phyloP scores from a whole-genome alignment of 2,797 vertebrate species.

The Gadopsis marmoratus region DNA sequence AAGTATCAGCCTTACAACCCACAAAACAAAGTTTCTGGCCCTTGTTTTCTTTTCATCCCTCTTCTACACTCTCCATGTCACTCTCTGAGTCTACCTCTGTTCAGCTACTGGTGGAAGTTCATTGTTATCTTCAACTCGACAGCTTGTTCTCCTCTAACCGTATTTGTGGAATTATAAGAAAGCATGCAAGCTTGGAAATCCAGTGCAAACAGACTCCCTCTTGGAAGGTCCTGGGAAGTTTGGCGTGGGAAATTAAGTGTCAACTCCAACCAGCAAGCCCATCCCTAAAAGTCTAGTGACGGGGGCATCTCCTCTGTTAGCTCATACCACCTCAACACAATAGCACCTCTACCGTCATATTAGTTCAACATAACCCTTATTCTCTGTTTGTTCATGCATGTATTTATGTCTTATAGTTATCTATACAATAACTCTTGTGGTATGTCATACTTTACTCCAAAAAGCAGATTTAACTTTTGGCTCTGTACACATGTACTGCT shows the following conservation, averaged over 20 bases:
- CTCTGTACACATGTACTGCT: conserved; percentile 8
- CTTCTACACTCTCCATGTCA: background rate
- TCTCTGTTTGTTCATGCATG: background rate
- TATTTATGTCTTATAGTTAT: background rate
- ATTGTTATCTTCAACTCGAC: background rate
- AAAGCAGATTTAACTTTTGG: conserved; percentile 1
- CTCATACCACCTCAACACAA: background rate
- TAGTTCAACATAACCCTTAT: background rate
- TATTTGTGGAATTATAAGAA: background rate
- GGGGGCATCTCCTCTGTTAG: conserved; percentile 1
- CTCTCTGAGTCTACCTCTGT: background rate
- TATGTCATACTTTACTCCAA: background rate
- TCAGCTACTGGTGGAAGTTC: background rate
- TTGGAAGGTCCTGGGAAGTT: conserved; percentile 10
- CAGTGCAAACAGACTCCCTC: background rate
- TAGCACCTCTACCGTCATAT: background rate
- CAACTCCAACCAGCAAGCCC: conserved; percentile 24
- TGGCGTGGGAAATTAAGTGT: conserved; percentile 27
- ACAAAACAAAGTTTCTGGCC: background rate
- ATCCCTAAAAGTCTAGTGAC: conserved; percentile 5
- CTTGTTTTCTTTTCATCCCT: background rate
- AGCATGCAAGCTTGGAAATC: conserved; percentile 9
- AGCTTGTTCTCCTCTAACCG: conserved; percentile 10
- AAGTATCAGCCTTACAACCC: background rate
- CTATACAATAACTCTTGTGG: background rate